phyloP scores from a whole-genome alignment of 2,113 vertebrate genomes.

The Gracilinanus agilis region DNA sequence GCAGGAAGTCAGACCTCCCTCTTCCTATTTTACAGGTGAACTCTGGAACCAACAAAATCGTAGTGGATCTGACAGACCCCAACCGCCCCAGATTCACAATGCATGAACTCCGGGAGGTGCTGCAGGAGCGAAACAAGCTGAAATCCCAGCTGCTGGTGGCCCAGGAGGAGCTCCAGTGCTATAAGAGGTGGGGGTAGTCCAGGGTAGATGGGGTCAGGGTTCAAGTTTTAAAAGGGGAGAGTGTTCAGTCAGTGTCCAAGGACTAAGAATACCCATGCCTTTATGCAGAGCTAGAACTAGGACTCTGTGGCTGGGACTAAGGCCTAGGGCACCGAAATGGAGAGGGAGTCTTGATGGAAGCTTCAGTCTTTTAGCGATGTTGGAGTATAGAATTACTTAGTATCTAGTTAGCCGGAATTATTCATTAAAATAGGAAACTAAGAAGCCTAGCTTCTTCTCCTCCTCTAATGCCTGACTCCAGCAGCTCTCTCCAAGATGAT shows the following conservation, averaged over 20 bases:
- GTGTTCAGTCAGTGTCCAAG: background rate
- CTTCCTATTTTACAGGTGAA: conserved; percentile 81
- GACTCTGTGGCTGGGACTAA: background rate
- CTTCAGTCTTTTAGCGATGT: background rate
- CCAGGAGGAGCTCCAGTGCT: conserved; percentile 95
- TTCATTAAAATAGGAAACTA: background rate
- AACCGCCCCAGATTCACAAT: conserved; percentile 96
- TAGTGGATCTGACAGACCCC: conserved; percentile 94
- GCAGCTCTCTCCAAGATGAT: background rate
- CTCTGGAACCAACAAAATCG: conserved; percentile 90
- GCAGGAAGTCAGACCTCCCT: accelerated
- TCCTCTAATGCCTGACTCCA: background rate
- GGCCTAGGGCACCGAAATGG: background rate
- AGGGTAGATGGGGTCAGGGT: background rate
- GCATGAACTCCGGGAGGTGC: conserved; percentile 95
- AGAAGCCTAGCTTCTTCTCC: background rate
- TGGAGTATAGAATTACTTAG: background rate
- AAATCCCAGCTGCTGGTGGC: conserved; percentile 94
- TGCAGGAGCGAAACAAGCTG: conserved; percentile 96
- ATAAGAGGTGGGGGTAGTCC: conserved; percentile 88
- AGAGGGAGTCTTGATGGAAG: background rate
- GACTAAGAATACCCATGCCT: background rate
- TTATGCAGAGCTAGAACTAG: background rate
- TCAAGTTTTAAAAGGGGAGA: background rate
- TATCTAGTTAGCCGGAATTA: background rate